Percentiles rank a stretch among this genome's conserved stretches.
Conservation (phyloP, 2,888 invertebrate genomes). For the Rutpela maculata region DNA sequence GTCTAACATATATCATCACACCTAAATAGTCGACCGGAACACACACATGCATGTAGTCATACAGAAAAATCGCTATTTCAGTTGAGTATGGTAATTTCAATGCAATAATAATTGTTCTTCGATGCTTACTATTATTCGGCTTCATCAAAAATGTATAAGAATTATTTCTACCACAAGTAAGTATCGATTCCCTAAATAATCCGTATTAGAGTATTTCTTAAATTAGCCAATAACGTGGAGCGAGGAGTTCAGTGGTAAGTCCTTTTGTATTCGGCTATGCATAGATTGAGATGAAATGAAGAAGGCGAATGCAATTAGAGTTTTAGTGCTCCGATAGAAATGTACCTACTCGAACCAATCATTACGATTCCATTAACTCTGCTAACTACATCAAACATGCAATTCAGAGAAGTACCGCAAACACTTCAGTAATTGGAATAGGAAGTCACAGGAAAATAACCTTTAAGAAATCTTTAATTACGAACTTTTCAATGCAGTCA, state of each 20-base stretch:
- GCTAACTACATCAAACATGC: constrained; percentile 70
- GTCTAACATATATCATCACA: no score
- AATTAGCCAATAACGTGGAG: neutral
- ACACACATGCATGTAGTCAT: no score
- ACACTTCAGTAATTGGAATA: constrained; percentile 68
- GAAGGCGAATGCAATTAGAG: constrained; percentile 56
- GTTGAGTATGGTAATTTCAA: no score
- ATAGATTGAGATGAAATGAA: constrained; percentile 44
- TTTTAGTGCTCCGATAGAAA: constrained; percentile 57
- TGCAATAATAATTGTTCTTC: no score
- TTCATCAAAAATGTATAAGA: no score
- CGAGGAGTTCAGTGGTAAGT: neutral
- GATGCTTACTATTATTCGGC: no score
- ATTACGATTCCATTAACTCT: constrained; percentile 70
- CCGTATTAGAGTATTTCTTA: neutral
- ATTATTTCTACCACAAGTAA: no score
- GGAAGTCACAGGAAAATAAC: constrained; percentile 57
- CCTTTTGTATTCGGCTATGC: constrained; percentile 3
- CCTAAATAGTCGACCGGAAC: no score
- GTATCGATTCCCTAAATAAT: no score
- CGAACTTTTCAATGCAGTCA: neutral
- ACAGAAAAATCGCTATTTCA: no score
- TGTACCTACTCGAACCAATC: constrained; percentile 60
- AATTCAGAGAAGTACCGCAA: constrained; percentile 70
- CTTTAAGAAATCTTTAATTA: constrained; percentile 24